A percentile compares a stretch with the other conserved stretches of the same genome.
Conservation (phyloP, 2,113 vertebrate genomes). For the Ctenomys sociabilis region DNA sequence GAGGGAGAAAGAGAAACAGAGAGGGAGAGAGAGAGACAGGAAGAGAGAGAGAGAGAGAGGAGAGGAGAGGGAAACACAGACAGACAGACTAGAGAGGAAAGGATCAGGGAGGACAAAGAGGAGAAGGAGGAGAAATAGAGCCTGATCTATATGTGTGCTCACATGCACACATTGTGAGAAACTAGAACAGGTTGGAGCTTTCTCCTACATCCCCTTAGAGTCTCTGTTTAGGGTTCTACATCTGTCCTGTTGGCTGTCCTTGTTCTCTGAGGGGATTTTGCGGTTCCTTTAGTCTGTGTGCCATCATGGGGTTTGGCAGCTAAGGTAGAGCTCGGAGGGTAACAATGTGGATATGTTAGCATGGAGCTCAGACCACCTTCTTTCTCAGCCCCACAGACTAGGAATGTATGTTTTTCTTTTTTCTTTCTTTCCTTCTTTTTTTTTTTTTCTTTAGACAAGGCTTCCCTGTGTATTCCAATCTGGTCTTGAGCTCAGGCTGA, state of each 20-base stretch:
- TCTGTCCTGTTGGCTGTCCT: not conserved
- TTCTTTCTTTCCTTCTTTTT: not conserved
- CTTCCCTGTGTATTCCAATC: not conserved
- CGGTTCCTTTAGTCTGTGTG: not conserved
- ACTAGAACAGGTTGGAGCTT: not conserved
- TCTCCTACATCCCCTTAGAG: not conserved
- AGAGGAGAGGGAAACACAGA: not conserved
- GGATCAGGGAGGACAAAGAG: no score
- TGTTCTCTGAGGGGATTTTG: not conserved
- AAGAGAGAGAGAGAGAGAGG: not conserved
- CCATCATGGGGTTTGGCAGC: not conserved
- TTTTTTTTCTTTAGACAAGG: not conserved
- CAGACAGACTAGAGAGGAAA: no score
- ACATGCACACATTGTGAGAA: not conserved
- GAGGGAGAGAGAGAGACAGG: not conserved
- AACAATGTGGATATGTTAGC: not conserved
- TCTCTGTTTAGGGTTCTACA: slow-evolving; percentile 29
- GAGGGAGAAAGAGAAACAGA: not conserved
- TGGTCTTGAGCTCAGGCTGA: not conserved
- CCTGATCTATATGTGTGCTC: no score
- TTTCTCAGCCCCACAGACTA: not conserved
- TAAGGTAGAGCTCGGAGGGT: not conserved
- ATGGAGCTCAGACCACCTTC: not conserved
- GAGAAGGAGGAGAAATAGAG: not conserved
- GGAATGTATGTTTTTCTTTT: not conserved